Evolutionary conservation across 2,888 invertebrate genomes (phyloP), one percentile per base, ranked within the genome.

Genomic region (Pollenia angustigena): DNA sequence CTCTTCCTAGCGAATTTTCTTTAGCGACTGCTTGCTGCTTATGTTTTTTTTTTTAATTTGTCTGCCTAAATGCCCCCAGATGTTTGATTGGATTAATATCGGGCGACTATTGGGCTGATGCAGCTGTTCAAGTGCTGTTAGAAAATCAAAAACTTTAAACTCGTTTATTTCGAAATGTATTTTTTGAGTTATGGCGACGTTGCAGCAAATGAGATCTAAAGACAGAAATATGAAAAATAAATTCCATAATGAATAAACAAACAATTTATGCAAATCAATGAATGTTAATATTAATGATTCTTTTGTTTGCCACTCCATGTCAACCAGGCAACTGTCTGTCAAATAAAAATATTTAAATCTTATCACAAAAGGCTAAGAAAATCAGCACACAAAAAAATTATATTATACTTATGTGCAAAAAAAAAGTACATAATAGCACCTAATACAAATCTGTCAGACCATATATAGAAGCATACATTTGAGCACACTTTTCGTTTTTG

Each of bases 291-390:
- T 6, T 32, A 68, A 44, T 76, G 42, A 76, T 54, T 66, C 56
- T 32, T 56, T 78, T 44, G 66, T 52, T 9, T 16, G 40, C n/a
- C 18, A 7, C 16, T 44, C 32, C 32, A 32, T 68, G 60, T 69
- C 62, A 50, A 12, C 50, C 56, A 66, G 50, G 58, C 66, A 69
- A 48, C 18, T 48, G 54, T 83, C 76, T 48, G 14, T 54, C 62
- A 58, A 68, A 9, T 18, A 18, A 52, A 42, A 40, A 10, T 14
- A n/a, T 32, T 32, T 6, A 72, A 56, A 81, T 60, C 14, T 66
- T 82, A 82, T 76, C 82, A 54, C 23, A 76, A 62, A 52, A 64
- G 62, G 44, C 62, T n/a, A 58, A 23, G 40, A 4, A n/a, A 42
- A 79, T 56, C 32, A 32, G 4, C 6, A 32, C 32, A 32, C 32